phyloP scores from a whole-genome alignment of 2,888 invertebrate genomes.

The Oscheius sp. region DNA sequence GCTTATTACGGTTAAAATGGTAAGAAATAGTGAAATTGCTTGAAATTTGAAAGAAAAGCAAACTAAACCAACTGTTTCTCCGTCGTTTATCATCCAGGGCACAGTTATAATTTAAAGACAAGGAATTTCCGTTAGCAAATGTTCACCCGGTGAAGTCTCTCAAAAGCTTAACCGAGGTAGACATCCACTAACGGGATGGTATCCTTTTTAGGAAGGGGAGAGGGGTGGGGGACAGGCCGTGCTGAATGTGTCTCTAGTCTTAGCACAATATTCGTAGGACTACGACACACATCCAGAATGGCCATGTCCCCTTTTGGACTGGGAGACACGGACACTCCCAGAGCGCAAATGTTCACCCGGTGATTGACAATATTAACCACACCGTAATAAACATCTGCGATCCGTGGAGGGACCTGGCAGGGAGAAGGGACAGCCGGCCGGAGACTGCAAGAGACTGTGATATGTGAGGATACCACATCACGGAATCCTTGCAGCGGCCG shows the following conservation, averaged over 20 bases:
- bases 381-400: slow-evolving; percentile 16
- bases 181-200: slow-evolving; percentile 25
- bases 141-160: slow-evolving; percentile 38
- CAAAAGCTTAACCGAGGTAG: slow-evolving; percentile 18
- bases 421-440: neutral
- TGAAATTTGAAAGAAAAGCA: too few species aligned
- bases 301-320: slow-evolving; percentile 1
- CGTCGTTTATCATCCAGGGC: too few species aligned
- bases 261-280: slow-evolving; percentile 47
- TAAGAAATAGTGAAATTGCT: too few species aligned
- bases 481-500: slow-evolving; percentile 15
- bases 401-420: neutral
- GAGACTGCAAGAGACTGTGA: slow-evolving; percentile 36
- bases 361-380: slow-evolving; percentile 5
- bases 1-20: neutral
- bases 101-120: too few species aligned
- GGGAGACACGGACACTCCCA: slow-evolving; percentile 7
- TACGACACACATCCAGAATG: slow-evolving; percentile 53
- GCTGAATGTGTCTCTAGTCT: slow-evolving; percentile 66
- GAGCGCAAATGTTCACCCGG: slow-evolving; percentile 34
- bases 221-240: slow-evolving; percentile 38
- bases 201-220: slow-evolving; percentile 1
- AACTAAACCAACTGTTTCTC: too few species aligned
- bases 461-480: slow-evolving; percentile 19
- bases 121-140: slow-evolving; percentile 31